These are phyloP conservation scores for Phaethornis superciliosus DNA, from an alignment of 2,113 vertebrate genomes.

Conservation along the genomic window DNA sequence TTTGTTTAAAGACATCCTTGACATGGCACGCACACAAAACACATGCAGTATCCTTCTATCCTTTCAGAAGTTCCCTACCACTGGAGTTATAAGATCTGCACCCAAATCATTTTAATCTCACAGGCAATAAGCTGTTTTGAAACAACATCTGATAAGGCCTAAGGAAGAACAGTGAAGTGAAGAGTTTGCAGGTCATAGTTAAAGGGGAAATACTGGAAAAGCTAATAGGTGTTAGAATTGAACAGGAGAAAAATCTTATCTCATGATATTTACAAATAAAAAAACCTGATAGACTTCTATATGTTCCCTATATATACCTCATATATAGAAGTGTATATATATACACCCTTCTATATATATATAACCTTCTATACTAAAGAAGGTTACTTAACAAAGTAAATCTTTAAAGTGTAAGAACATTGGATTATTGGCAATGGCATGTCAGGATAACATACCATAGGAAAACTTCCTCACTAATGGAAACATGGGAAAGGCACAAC, in stretches of 20 bases:
- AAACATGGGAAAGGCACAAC: background rate
- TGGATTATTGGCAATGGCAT: background rate
- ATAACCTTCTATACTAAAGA: background rate
- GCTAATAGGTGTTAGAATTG: background rate
- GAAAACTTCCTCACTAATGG: background rate
- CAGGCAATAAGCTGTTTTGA: background rate
- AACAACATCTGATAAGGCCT: background rate
- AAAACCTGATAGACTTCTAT: background rate
- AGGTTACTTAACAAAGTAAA: background rate
- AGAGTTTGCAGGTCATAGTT: background rate
- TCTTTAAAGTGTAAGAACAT: background rate
- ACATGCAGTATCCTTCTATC: background rate
- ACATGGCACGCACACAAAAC: background rate
- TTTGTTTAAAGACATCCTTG: background rate
- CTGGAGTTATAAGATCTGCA: background rate
- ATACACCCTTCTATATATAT: too few relatives aligned
- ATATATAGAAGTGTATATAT: too few relatives aligned
- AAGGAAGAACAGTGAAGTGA: background rate
- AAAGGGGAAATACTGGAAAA: background rate
- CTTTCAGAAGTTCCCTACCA: background rate
- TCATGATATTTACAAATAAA: background rate
- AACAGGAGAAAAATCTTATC: background rate
- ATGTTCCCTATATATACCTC: too few relatives aligned
- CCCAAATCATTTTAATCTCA: background rate
- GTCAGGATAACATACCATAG: background rate